These are phyloP conservation scores for Mystacornis crossleyi DNA, from an alignment of 2,113 vertebrate species.

Conservation along the genomic window DNA sequence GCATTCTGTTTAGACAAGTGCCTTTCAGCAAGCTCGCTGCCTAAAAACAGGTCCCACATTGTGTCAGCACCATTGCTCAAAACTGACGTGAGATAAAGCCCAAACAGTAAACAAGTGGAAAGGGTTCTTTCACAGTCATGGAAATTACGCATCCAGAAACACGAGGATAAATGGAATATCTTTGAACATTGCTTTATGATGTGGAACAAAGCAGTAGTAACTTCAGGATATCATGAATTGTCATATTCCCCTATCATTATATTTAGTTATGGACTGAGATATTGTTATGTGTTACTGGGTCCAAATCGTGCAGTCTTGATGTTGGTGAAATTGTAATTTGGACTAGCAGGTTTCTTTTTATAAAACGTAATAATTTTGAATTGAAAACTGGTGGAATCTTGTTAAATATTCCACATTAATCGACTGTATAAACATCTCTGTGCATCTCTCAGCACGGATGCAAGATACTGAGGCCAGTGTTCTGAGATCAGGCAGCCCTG, in stretches of 20 bases:
- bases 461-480: background rate
- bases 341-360: background rate
- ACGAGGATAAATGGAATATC: background rate
- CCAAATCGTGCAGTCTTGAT: background rate
- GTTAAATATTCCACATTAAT: background rate
- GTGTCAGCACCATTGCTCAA: background rate
- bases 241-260: background rate
- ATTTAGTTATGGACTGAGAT: background rate
- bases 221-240: background rate
- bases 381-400: background rate
- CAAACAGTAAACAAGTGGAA: background rate
- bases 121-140: background rate
- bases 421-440: background rate
- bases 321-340: background rate
- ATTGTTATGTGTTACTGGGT: background rate
- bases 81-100: background rate
- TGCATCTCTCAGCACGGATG: background rate
- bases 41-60: background rate
- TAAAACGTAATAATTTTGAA: background rate
- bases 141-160: background rate
- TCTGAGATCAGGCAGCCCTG: background rate
- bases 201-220: background rate
- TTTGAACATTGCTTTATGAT: background rate
- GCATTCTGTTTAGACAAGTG: background rate
- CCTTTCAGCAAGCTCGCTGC: background rate